A percentile compares a stretch with the other conserved stretches of the same genome.
phyloP scores from a whole-genome alignment of 2,113 vertebrate genomes.

The Fulmarus glacialis region DNA sequence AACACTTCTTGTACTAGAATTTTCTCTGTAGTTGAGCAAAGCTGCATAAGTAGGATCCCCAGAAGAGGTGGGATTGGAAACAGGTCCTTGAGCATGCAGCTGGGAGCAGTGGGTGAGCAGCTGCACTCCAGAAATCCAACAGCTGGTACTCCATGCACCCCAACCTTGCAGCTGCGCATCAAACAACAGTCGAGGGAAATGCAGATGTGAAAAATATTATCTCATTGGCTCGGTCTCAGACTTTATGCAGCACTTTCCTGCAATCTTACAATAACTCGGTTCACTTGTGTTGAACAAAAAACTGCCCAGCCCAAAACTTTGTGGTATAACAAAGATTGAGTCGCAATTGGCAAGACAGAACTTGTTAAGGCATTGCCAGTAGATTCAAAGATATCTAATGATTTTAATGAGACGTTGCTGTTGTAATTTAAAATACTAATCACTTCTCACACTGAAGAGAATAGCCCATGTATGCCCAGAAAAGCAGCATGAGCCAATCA shows the following conservation, averaged over 20 bases:
- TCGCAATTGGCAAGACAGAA: background rate
- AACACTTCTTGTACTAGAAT: background rate
- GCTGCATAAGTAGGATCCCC: fast-evolving
- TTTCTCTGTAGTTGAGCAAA: background rate
- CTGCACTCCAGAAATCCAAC: background rate
- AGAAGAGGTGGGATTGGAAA: background rate
- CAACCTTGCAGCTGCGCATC: background rate
- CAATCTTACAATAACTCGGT: background rate
- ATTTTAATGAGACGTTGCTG: constrained; percentile 21
- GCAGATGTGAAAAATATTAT: background rate
- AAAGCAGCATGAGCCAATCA: constrained; percentile 12
- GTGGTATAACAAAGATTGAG: background rate
- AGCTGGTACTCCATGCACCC: background rate
- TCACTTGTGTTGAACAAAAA: background rate
- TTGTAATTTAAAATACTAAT: background rate
- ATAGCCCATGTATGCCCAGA: background rate
- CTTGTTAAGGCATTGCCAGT: background rate
- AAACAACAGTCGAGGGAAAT: background rate
- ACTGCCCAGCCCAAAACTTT: background rate
- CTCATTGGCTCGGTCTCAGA: background rate
- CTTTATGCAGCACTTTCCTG: background rate
- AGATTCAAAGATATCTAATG: background rate
- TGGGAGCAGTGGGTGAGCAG: background rate
- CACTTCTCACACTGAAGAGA: background rate
- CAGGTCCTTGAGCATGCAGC: fast-evolving